Percentiles rank a stretch among this genome's conserved stretches.
Evolutionary conservation across 2,797 vertebrate genomes (phyloP).

Genomic region (Decapterus maruadsi): DNA sequence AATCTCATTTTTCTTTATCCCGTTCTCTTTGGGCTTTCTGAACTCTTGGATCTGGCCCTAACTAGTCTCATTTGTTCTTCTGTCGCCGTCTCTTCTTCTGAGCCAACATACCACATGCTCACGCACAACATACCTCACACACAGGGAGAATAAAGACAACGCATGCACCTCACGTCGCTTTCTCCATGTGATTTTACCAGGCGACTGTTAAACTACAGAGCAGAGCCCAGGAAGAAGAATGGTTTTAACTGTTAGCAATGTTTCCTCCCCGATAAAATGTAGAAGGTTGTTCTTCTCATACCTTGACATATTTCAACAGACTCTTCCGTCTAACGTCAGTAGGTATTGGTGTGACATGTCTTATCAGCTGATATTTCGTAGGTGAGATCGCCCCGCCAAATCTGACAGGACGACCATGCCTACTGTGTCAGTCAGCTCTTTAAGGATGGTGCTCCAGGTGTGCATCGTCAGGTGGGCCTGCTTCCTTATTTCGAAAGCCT

Average conservation of each 20-base stretch:
- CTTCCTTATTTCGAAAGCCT: too few species aligned
- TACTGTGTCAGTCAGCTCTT: too few species aligned
- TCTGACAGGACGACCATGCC: too few species aligned
- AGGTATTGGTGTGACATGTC: too few species aligned
- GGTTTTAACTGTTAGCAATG: too few species aligned
- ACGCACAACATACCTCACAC: background rate
- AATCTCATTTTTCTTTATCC: constrained; percentile 9
- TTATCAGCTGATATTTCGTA: too few species aligned
- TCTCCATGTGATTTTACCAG: background rate
- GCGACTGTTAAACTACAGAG: background rate
- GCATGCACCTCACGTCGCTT: background rate
- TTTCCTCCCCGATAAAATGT: too few species aligned
- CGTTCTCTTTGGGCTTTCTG: background rate
- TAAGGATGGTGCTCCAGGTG: too few species aligned
- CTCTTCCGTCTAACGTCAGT: too few species aligned
- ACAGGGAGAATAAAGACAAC: background rate
- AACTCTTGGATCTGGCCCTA: constrained; percentile 7
- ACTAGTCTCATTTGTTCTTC: background rate
- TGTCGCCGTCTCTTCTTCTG: background rate
- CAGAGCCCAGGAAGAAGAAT: background rate
- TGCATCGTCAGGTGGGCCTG: too few species aligned
- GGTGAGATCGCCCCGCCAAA: too few species aligned
- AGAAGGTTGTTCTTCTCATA: background rate
- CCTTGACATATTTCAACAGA: too few species aligned
- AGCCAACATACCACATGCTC: background rate